Percentiles rank a stretch among this genome's conserved stretches.
These are phyloP conservation scores for Chrysocyon brachyurus DNA, from an alignment of 2,797 vertebrate genomes.

Conservation along the genomic window DNA sequence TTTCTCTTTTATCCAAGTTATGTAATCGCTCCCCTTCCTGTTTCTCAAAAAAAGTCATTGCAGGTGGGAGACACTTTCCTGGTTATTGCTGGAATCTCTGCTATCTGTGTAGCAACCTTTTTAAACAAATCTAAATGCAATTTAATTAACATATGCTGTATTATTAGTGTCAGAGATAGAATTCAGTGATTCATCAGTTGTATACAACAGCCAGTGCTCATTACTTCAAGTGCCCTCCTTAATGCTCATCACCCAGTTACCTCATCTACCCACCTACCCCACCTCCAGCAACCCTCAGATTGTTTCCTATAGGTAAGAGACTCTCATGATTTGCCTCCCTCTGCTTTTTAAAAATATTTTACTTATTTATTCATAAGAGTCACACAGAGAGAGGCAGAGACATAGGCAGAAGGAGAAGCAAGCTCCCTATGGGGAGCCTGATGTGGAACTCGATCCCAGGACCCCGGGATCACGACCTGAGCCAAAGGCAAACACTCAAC, in stretches of 20 bases:
- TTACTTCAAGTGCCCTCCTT: not conserved
- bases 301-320: not conserved
- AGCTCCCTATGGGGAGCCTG: no score
- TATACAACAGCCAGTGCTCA: not conserved
- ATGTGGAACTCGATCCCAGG: no score
- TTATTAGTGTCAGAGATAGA: not conserved
- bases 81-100: not conserved
- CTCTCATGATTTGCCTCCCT: not conserved
- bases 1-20: not conserved
- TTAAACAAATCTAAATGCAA: not conserved
- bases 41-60: not conserved
- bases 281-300: not conserved
- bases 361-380: no score
- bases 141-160: not conserved
- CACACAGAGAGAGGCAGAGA: no score
- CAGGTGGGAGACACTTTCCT: not conserved
- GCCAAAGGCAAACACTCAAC: no score
- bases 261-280: not conserved
- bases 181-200: not conserved
- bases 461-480: no score
- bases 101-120: not conserved
- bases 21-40: not conserved
- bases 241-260: not conserved
- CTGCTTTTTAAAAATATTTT: no score
- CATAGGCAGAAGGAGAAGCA: no score